Percentiles rank a stretch among this genome's conserved stretches.
These are phyloP conservation scores for Drosophila melanogaster DNA, from an alignment of 1,140 invertebrate genomes.

Conservation along the genomic window DNA sequence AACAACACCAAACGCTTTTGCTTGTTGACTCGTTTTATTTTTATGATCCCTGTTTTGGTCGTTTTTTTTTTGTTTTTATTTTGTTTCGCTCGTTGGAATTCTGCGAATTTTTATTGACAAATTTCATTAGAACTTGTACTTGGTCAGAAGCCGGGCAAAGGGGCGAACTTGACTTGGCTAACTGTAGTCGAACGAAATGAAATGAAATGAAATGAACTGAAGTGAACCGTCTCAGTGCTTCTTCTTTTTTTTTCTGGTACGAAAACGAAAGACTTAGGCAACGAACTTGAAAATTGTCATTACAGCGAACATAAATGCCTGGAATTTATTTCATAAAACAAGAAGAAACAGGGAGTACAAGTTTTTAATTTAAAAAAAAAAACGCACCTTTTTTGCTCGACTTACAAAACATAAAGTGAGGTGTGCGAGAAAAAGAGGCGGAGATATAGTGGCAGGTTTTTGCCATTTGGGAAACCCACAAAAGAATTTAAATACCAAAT, in stretches of 20 bases:
- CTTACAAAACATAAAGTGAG: neutral
- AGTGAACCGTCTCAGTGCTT: slow-evolving; percentile 52
- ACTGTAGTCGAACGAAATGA: slow-evolving; percentile 65
- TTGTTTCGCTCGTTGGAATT: slow-evolving; percentile 55
- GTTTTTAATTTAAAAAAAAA: too few species aligned
- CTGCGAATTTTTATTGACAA: slow-evolving; percentile 81
- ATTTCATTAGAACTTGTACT: slow-evolving; percentile 80
- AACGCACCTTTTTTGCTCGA: too few species aligned
- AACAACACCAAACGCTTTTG: slow-evolving; percentile 52
- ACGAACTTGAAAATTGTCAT: slow-evolving; percentile 54
- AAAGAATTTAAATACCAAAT: slow-evolving; percentile 57
- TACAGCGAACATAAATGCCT: too few species aligned
- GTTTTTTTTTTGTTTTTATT: slow-evolving; percentile 13
- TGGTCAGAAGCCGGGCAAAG: slow-evolving; percentile 12
- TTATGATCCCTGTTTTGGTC: slow-evolving; percentile 37
- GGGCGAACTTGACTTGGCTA: slow-evolving; percentile 42
- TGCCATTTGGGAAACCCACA: slow-evolving; percentile 13
- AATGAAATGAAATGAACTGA: slow-evolving; percentile 62
- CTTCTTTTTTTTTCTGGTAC: slow-evolving; percentile 1
- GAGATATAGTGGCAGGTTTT: neutral
- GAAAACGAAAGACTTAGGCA: slow-evolving; percentile 72
- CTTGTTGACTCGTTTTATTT: slow-evolving; percentile 54
- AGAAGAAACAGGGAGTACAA: too few species aligned
- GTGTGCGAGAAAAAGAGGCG: neutral
- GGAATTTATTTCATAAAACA: too few species aligned